Evolutionary conservation across 2,797 vertebrate genomes (phyloP), one percentile per base, ranked within the genome.

Genomic region (Crocidura indochinensis): DNA sequence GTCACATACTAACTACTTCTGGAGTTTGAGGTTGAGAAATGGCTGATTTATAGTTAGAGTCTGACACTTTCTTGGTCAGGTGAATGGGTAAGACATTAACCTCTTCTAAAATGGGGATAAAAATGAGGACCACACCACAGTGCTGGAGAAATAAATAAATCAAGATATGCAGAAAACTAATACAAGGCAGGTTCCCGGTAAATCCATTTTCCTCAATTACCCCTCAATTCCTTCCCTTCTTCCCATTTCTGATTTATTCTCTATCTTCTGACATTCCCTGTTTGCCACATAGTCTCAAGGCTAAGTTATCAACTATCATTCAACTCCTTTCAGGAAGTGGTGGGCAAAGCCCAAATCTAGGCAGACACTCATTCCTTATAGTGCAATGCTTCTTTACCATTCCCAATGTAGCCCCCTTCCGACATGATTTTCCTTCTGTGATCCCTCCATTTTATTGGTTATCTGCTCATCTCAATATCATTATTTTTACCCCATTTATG

Each of bases 101-200:
- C 44, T 84, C 47, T 88, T 88, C 76, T 85, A 86, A 91, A 82
- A 49, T 8, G 64, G 22, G 14, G 0, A 6, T 51, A 22, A 65
- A 64, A 49, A 10, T 27, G 14, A 85, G 29, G 46, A 47, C 44
- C 7, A 64, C 8, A 31, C 62, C 10, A 26, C 8, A 1, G 4
- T 68, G 22, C 31, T 90, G 74, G 78, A 79, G 84, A 82, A 73
- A 44, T 71, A 53, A 62, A 69, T 47, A 8, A 88, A 10, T 87
- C 78, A 71, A 27, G 47, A 0, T 51, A 4, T 20, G 19, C 10
- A 60, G 80, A 73, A 38, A 46, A 14, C 44, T 73, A 46, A 29
- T 20, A 31, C 7, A 27, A 85, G n/a, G 26, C n/a, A 84, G 31
- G 29, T 27, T 22, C 24, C 74, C 19, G 22, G 0, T 78, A 49